Conservation (phyloP, 2,113 vertebrate genomes). For the Leptobrachium ailaonicum region DNA sequence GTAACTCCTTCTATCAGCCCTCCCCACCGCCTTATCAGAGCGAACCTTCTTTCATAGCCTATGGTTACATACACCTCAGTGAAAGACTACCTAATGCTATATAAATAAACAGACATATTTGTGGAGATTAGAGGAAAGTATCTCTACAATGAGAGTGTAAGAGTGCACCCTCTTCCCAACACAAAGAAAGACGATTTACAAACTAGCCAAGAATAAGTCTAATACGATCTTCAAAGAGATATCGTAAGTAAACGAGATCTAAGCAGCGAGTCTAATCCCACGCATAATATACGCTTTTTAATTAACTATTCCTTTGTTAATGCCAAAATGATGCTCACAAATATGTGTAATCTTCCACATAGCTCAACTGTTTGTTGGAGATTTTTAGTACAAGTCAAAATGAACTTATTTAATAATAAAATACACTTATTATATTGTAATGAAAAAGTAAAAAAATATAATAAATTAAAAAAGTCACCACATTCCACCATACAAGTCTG, state of each 20-base stretch:
- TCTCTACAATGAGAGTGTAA: neutral
- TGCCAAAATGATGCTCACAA: too few species aligned
- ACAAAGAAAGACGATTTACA: slow-evolving; percentile 5
- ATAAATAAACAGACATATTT: neutral
- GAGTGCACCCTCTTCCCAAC: neutral
- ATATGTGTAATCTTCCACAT: too few species aligned
- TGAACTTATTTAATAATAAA: too few species aligned
- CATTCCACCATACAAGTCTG: too few species aligned
- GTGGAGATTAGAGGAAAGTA: neutral
- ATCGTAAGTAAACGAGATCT: neutral
- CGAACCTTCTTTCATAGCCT: neutral
- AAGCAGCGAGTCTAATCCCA: slow-evolving; percentile 8
- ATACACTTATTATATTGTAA: too few species aligned
- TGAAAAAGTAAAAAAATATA: too few species aligned
- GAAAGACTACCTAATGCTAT: neutral
- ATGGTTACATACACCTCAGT: neutral
- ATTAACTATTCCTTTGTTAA: slow-evolving; percentile 2
- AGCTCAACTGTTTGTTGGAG: too few species aligned
- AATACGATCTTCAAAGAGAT: slow-evolving; percentile 17
- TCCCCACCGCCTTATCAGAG: too few species aligned
- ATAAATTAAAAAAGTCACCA: too few species aligned
- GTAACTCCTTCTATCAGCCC: too few species aligned
- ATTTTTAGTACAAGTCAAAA: too few species aligned
- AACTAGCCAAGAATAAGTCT: slow-evolving; percentile 4
- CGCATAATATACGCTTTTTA: slow-evolving; percentile 1